A percentile compares a stretch with the other conserved stretches of the same genome.
phyloP scores from a whole-genome alignment of 1,140 invertebrate species.

The Euwallacea fornicatus region DNA sequence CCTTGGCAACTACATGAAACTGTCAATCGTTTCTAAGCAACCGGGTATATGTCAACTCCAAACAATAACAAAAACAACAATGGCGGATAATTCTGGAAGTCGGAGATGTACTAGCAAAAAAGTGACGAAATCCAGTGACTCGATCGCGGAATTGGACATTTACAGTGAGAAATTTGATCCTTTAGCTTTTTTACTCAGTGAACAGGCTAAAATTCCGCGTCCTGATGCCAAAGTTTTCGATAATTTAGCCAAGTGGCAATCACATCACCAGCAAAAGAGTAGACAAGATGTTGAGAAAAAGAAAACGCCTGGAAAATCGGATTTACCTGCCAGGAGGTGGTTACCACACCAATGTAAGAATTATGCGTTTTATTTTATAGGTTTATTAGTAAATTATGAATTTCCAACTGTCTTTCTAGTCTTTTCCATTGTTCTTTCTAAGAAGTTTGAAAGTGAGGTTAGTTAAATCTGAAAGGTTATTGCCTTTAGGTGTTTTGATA shows the following conservation, averaged over 20 bases:
- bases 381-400: too few relatives aligned
- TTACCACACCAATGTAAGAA: conserved; percentile 56
- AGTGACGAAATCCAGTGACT: too few relatives aligned
- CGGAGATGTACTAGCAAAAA: too few relatives aligned
- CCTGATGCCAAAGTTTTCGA: conserved; percentile 62
- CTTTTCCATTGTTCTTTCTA: too few relatives aligned
- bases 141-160: conserved; percentile 59
- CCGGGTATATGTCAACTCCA: too few relatives aligned
- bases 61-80: conserved; percentile 2
- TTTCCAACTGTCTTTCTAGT: too few relatives aligned
- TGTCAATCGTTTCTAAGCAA: too few relatives aligned
- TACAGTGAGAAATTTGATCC: conserved; percentile 69
- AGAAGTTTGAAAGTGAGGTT: too few relatives aligned
- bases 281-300: conserved; percentile 13
- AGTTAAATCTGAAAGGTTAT: too few relatives aligned
- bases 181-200: conserved; percentile 64
- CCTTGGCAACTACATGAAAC: too few relatives aligned
- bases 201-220: conserved; percentile 58
- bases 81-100: conserved; percentile 49
- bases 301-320: conserved; percentile 34
- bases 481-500: too few relatives aligned
- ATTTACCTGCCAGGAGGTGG: conserved; percentile 44
- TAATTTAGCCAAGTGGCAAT: conserved; percentile 63
- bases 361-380: too few relatives aligned
- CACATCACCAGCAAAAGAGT: conserved; percentile 41